A percentile compares a stretch with the other conserved stretches of the same genome.
Conservation (phyloP, 2,797 vertebrate genomes). For the Artibeus jamaicensis region DNA sequence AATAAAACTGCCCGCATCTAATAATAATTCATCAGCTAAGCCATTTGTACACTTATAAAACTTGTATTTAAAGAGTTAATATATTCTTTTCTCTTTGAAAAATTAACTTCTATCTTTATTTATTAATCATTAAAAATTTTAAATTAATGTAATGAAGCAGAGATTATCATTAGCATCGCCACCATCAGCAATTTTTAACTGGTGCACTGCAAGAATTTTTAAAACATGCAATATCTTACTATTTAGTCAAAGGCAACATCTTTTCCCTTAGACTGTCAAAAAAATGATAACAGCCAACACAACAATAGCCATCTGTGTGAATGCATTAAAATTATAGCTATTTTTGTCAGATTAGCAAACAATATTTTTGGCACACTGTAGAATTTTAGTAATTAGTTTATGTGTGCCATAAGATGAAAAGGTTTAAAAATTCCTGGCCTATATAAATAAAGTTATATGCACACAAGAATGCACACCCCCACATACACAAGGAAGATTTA, state of each 20-base stretch:
- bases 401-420: background rate
- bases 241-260: background rate
- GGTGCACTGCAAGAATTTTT: background rate
- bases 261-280: background rate
- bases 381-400: background rate
- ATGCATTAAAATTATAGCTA: background rate
- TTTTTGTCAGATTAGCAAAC: background rate
- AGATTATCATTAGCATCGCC: background rate
- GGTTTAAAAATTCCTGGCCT: background rate
- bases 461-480: background rate
- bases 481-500: background rate
- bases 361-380: background rate
- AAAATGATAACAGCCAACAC: background rate
- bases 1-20: background rate
- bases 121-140: background rate
- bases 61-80: background rate
- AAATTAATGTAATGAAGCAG: background rate
- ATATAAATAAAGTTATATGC: background rate
- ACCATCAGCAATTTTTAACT: background rate
- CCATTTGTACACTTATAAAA: background rate
- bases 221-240: background rate
- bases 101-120: background rate
- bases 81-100: background rate
- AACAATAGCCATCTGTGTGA: background rate
- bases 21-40: background rate